Base-by-base conservation (phyloP, 2,113 vertebrate species). In the Phylloscopus whistleri region DNA sequence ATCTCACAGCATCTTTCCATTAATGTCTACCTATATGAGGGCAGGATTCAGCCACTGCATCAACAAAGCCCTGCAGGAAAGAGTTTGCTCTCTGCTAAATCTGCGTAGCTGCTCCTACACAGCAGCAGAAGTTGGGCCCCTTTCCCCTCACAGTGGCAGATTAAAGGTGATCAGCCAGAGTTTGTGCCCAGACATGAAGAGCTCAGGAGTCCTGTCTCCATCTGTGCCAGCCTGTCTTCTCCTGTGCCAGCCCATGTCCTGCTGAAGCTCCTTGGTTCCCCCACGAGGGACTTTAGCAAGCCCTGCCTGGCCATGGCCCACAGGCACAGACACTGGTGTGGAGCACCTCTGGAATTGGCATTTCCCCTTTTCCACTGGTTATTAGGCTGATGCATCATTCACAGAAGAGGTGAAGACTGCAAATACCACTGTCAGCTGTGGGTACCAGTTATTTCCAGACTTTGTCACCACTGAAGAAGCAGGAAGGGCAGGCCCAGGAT, bases 271-370 rank as follows among this genome's bases (percentile, higher is more conserved):
- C 49, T 82, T 1, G 1, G 11, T 11, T 64, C 24, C 30, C 33
- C 19, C 4, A 8, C 0, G 0, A 75, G 27, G 15, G 49, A 13
- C 23, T 59, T 43, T 0, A 41, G 44, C 17, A 48, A 88, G 62
- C 13, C 26, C 39, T 46, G 39, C 75, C n/a, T 7, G 53, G 58
- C 58, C 60, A n/a, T 1, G 2, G 28, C 52, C 70, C 56, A 35
- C 49, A 22, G 62, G n/a, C 58, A 67, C 0, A 0, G 58, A 26
- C 41, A 30, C 33, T 33, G 26, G 8, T 33, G 21, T 33, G 35
- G 30, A 84, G 22, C 30, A 62, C 11, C 48, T 9, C 41, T 66
- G n/a, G 10, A 41, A 37, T 0, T 27, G 59, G 19, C 28, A 24
- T 23, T 60, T 49, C 46, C 59, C 26, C 28, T 20, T 52, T 43